Percentiles rank a stretch among this genome's conserved stretches.
Evolutionary conservation across 2,888 invertebrate species (phyloP).

Genomic region (Craniophora ligustri): DNA sequence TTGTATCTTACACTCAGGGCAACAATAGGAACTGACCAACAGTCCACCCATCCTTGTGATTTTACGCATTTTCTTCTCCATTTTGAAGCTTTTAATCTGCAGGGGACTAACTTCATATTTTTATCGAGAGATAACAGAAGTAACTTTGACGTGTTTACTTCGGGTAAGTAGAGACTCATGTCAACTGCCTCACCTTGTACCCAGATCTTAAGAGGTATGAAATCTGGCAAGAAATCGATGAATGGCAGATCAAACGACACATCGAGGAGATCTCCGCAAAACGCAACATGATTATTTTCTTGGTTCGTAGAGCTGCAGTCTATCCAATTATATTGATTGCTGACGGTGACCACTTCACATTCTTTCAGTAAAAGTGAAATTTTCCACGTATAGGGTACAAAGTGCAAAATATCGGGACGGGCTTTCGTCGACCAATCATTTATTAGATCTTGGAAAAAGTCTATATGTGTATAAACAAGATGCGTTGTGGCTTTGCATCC

Average conservation of each 20-base stretch:
- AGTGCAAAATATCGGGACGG: constrained; percentile 96
- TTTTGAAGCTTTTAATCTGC: constrained; percentile 88
- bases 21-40: constrained; percentile 98
- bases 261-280: constrained; percentile 97
- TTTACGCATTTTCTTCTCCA: constrained; percentile 95
- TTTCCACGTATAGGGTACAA: constrained; percentile 99
- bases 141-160: constrained; percentile 95
- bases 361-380: constrained; percentile 97
- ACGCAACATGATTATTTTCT: constrained; percentile 97
- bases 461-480: constrained; percentile 98
- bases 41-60: constrained; percentile 96
- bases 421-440: constrained; percentile 99
- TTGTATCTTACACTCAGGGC: constrained; percentile 96
- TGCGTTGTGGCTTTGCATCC: constrained; percentile 98
- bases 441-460: constrained; percentile 98
- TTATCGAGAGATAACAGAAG: constrained; percentile 95
- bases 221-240: constrained; percentile 96
- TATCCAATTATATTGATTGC: constrained; percentile 99
- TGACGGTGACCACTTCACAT: constrained; percentile 97
- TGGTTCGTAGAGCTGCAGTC: constrained; percentile 98
- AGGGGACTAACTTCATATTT: constrained; percentile 94
- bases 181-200: constrained; percentile 98
- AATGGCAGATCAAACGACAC: constrained; percentile 98
- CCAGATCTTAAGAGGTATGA: constrained; percentile 96
- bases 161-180: constrained; percentile 96